Evolutionary conservation across 2,797 vertebrate species (phyloP), one percentile per base, ranked within the genome.

Genomic region (Anisognathus igniventris): DNA sequence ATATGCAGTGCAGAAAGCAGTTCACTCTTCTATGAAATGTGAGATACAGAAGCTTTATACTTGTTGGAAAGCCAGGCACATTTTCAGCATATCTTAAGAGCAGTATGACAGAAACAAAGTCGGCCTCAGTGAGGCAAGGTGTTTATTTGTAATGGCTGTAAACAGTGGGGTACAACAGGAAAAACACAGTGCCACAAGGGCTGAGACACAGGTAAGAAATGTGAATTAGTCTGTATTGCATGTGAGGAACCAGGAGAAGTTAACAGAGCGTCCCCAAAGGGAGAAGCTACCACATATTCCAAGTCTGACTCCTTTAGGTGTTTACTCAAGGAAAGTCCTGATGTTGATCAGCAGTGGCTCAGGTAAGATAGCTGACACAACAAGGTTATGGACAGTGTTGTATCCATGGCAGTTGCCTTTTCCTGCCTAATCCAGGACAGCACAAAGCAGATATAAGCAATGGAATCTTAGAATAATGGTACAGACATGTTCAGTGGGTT

Each of bases 241-340:
- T 28, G 9, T 57, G 67, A 64, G 57, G 25, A 90, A n/a, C 31
- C 13, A 64, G 50, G 33, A n/a, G 31, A 35, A 27, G 57, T 44
- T 70, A 58, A 37, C 5, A 64, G 37, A 79, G 45, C 1, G 0
- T 30, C 40, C 18, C n/a, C 0, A 0, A 73, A 37, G 16, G 42
- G 39, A 61, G 27, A 37, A 44, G 45, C 25, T 22, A 42, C 30
- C 50, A n/a, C 14, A 6, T 60, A 40, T 64, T 82, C 27, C 6
- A 33, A 23, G 13, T 39, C 40, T 68, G 57, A 65, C 9, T 75
- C 33, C 14, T 18, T 51, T 18, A 73, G 48, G 2, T 50, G 8
- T 40, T 90, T 86, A 31, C 39, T 70, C 11, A 45, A 39, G 78
- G 23, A 33, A 42, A 30, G 35, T 50, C 28, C 7, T 44, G 37